phyloP scores from a whole-genome alignment of 1,140 invertebrate species.

The Bombus ignitus region DNA sequence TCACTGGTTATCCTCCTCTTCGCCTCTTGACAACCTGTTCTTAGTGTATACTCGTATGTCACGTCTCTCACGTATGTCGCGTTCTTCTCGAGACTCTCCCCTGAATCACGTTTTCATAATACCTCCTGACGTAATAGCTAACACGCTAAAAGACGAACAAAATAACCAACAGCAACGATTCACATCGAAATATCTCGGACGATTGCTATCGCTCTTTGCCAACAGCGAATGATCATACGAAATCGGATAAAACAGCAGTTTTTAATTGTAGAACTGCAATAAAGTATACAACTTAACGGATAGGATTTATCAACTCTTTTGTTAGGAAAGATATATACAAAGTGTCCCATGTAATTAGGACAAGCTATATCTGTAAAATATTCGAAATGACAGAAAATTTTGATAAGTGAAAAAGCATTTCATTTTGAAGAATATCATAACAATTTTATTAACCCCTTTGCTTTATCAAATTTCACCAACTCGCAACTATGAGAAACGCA shows the following conservation, averaged over 20 bases:
- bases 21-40: slow-evolving; percentile 53
- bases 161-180: slow-evolving; percentile 25
- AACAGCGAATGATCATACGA: neutral
- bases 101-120: slow-evolving; percentile 68
- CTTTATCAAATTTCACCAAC: too few relatives aligned
- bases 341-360: too few relatives aligned
- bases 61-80: slow-evolving; percentile 17
- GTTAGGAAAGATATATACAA: neutral
- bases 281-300: neutral
- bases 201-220: slow-evolving; percentile 4
- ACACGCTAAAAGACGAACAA: slow-evolving; percentile 35
- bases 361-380: neutral
- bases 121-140: slow-evolving; percentile 58
- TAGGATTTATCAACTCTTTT: neutral
- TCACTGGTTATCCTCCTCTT: neutral
- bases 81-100: slow-evolving; percentile 44
- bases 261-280: neutral
- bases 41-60: neutral
- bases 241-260: neutral
- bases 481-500: too few relatives aligned
- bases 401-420: neutral
- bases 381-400: neutral
- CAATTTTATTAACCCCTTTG: too few relatives aligned
- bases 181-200: neutral
- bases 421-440: too few relatives aligned